Evolutionary conservation across 2,113 vertebrate species (phyloP).

Genomic region (Neogobius melanostomus): DNA sequence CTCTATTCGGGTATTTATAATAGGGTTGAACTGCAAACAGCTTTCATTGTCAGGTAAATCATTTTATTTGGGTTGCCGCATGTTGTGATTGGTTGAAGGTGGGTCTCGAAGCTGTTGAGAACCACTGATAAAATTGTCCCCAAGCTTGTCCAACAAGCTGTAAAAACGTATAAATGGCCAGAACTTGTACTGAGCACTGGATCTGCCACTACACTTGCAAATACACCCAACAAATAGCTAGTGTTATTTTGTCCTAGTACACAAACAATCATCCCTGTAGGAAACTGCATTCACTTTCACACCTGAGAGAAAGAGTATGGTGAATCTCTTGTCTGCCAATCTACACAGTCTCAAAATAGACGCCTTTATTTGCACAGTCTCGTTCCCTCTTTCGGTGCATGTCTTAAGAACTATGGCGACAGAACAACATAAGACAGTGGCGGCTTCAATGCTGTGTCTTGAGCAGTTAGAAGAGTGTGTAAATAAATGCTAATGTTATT

Average conservation of each 20-base stretch:
- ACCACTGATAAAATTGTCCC: too few relatives aligned
- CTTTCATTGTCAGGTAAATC: too few relatives aligned
- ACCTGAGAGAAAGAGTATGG: constrained; percentile 18
- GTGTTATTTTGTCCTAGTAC: constrained; percentile 57
- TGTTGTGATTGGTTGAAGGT: too few relatives aligned
- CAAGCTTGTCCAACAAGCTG: too few relatives aligned
- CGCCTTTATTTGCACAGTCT: constrained; percentile 7
- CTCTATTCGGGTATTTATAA: too few relatives aligned
- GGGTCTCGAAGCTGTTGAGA: too few relatives aligned
- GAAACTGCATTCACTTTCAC: constrained; percentile 24
- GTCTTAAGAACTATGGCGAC: not conserved
- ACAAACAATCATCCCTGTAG: constrained; percentile 42
- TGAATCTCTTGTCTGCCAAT: constrained; percentile 16
- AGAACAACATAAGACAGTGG: constrained; percentile 4
- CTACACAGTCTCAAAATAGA: constrained; percentile 11
- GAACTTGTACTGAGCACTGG: not conserved
- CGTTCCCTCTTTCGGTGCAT: not conserved
- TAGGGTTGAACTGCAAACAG: too few relatives aligned
- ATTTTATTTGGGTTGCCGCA: too few relatives aligned
- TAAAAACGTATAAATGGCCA: too few relatives aligned
- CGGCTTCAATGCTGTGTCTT: not conserved
- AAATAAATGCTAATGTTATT: constrained; percentile 8
- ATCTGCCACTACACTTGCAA: constrained; percentile 45
- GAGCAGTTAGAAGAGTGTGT: not conserved
- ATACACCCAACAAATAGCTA: constrained; percentile 24